A percentile compares a stretch with the other conserved stretches of the same genome.
Evolutionary conservation across 2,113 vertebrate genomes (phyloP).

Genomic region (Lophochroa leadbeateri): DNA sequence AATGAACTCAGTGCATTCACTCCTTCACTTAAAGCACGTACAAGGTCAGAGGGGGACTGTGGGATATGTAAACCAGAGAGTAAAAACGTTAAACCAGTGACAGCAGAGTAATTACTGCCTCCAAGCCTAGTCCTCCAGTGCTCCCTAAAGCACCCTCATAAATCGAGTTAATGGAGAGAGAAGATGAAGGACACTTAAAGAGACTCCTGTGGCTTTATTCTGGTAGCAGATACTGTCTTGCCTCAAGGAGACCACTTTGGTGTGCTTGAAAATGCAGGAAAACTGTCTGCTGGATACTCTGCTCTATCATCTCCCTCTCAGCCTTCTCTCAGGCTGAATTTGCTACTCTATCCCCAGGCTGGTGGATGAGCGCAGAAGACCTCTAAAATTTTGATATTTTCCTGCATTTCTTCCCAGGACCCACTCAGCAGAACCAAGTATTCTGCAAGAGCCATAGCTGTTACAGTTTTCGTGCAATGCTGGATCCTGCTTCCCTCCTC

Average conservation of each 20-base stretch:
- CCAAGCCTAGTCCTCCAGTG: background rate
- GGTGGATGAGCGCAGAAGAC: background rate
- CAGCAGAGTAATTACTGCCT: slow-evolving; percentile 37
- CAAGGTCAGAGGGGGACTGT: background rate
- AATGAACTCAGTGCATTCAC: background rate
- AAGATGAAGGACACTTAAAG: background rate
- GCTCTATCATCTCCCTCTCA: background rate
- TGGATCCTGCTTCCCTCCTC: background rate
- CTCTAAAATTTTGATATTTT: background rate
- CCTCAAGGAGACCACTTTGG: background rate
- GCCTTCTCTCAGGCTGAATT: background rate
- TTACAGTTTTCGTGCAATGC: background rate
- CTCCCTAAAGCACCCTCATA: slow-evolving; percentile 6
- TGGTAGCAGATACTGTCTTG: background rate
- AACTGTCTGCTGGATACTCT: background rate
- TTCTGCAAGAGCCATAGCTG: background rate
- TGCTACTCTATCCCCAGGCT: background rate
- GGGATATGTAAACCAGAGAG: background rate
- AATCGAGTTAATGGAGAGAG: slow-evolving; percentile 6
- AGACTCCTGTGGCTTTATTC: background rate
- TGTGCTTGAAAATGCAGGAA: background rate
- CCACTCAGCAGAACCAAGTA: background rate
- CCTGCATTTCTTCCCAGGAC: background rate
- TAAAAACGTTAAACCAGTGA: background rate
- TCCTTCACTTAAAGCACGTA: background rate